A percentile compares a stretch with the other conserved stretches of the same genome.
These are phyloP conservation scores for Osmoderma eremita DNA, from an alignment of 2,888 invertebrate genomes.

Conservation along the genomic window DNA sequence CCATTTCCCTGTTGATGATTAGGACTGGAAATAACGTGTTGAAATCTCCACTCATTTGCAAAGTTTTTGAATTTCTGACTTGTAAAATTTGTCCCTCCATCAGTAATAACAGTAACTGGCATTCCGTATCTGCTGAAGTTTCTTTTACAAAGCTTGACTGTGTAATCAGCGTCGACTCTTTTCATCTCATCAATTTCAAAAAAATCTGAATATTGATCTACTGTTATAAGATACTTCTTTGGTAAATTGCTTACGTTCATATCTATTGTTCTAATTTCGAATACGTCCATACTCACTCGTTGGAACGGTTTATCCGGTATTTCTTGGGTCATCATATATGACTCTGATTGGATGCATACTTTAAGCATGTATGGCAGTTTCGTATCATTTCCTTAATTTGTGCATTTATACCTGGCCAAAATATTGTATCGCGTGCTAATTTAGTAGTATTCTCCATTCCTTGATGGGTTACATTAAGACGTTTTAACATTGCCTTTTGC, in stretches of 20 bases:
- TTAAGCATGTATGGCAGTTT: neutral
- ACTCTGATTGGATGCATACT: neutral
- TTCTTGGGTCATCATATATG: neutral
- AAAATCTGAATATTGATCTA: neutral
- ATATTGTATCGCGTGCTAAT: conserved; percentile 2
- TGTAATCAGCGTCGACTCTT: too few species aligned
- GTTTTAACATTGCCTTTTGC: neutral
- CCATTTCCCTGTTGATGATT: too few species aligned
- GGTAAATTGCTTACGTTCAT: too few species aligned
- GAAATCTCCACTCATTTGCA: too few species aligned
- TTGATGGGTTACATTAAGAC: neutral
- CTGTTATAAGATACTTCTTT: neutral
- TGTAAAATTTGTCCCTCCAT: too few species aligned
- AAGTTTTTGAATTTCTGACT: too few species aligned
- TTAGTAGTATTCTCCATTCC: neutral
- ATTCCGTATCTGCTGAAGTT: too few species aligned
- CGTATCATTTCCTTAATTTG: conserved; percentile 7
- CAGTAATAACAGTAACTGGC: too few species aligned
- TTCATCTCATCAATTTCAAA: too few species aligned
- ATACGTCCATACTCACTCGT: neutral
- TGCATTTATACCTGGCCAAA: conserved; percentile 17
- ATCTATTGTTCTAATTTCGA: neutral
- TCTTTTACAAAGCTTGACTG: too few species aligned
- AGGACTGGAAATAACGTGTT: too few species aligned
- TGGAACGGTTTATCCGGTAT: neutral